Base-by-base conservation (phyloP, 2,113 vertebrate genomes). In the Butorides virescens region DNA sequence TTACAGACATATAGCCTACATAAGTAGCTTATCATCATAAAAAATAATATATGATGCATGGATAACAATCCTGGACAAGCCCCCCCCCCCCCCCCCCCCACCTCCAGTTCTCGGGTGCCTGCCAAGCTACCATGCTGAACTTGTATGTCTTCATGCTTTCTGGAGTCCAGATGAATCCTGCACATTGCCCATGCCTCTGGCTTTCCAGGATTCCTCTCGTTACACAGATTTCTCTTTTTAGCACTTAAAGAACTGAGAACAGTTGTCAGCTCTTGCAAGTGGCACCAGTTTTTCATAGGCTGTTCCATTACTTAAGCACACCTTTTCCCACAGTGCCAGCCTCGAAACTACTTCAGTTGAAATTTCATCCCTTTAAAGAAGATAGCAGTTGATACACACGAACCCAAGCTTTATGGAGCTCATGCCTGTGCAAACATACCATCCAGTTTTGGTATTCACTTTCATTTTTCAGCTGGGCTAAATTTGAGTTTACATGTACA, bases 31-130 rank as follows among this genome's bases (percentile, higher is more conserved):
- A 44, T 42, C 1, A 2, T 67, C n/a, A 59, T 32, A 22, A 77
- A 68, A 56, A 66, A 13, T 21, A 47, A 22, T 27, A 44, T 26
- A 26, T 37, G 17, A 10, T n/a, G 5, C 19, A 53, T 25, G 36
- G 21, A 36, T 68, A 86, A 42, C 15, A 72, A n/a, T 6, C 2
- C 13, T 73, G 20, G 23, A 80, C 39, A 83, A 49, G 9, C 4
- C 3, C 4, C 1, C 15, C 8, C 42, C 3, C 8, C 7, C 7
- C 16, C 37, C 8, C 37, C 39, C 10, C 42, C 4, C 8, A 8
- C 9, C 16, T 12, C 26, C 13, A 39, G 8, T 39, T 46, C 27
- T 58, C 70, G 46, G 36, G 13, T 39, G 2, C 25, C 21, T 66
- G 42, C 42, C 39, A 70, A 42, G 15, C 4, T 75, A 36, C 22